These are phyloP conservation scores for Drosophila micromelanica DNA, from an alignment of 1,140 invertebrate species.

Conservation along the genomic window DNA sequence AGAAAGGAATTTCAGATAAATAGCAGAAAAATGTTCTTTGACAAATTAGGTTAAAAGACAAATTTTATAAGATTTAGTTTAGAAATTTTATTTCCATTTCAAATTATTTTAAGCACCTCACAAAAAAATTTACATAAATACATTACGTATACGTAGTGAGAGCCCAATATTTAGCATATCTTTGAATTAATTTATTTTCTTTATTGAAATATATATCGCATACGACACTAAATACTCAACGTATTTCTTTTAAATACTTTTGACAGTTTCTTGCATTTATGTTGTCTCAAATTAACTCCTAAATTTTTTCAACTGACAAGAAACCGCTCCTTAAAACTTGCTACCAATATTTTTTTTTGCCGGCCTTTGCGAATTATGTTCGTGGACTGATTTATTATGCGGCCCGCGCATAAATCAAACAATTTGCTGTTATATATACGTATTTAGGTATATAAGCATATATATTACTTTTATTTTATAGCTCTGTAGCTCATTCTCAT, in stretches of 20 bases:
- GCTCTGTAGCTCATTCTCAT: slow-evolving; percentile 28
- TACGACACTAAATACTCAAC: slow-evolving; percentile 6
- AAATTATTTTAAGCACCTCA: neutral
- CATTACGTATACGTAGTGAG: too few species aligned
- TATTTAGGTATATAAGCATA: neutral
- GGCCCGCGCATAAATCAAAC: slow-evolving; percentile 40
- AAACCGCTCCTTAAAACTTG: slow-evolving; percentile 1
- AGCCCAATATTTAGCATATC: too few species aligned
- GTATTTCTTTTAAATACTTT: slow-evolving; percentile 1
- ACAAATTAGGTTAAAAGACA: neutral
- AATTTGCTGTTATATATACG: slow-evolving; percentile 18
- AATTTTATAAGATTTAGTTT: neutral
- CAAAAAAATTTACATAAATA: too few species aligned
- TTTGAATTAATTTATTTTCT: too few species aligned
- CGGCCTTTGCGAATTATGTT: slow-evolving; percentile 10
- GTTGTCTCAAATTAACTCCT: slow-evolving; percentile 16
- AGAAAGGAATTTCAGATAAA: neutral
- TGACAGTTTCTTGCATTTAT: slow-evolving; percentile 2
- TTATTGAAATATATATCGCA: slow-evolving; percentile 25
- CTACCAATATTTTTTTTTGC: slow-evolving; percentile 14
- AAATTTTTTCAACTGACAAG: slow-evolving; percentile 5
- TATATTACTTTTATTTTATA: slow-evolving; percentile 2
- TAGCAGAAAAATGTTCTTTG: neutral
- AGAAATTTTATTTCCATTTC: neutral
- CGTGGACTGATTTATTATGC: slow-evolving; percentile 32